Conservation (phyloP, 2,797 vertebrate species). For the Rhinatrema bivittatum region DNA sequence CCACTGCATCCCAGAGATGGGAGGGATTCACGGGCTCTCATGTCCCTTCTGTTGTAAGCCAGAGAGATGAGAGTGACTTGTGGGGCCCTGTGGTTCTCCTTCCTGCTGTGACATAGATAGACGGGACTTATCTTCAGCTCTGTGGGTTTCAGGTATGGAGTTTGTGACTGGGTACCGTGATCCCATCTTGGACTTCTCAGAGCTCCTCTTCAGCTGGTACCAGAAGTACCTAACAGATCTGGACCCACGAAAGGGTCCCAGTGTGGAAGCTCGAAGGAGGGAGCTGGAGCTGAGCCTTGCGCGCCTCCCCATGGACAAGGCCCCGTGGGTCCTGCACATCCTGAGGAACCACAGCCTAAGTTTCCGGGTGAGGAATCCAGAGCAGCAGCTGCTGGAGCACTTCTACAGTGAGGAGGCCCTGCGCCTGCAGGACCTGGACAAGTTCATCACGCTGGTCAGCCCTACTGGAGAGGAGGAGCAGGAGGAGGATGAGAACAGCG, state of each 20-base stretch:
- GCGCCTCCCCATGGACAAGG: conserved; percentile 32
- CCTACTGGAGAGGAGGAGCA: conserved; percentile 21
- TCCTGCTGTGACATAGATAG: not conserved
- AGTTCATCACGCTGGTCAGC: conserved; percentile 34
- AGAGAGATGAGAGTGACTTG: not conserved
- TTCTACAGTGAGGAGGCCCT: conserved; percentile 39
- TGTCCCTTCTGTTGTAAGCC: not conserved
- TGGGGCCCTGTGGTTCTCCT: not conserved
- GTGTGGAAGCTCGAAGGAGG: conserved; percentile 7
- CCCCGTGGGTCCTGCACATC: conserved; percentile 43
- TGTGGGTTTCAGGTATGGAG: conserved; percentile 39
- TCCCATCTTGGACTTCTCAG: conserved; percentile 42
- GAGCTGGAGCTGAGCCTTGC: conserved; percentile 30
- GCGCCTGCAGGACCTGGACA: conserved; percentile 31
- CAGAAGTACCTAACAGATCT: conserved; percentile 24
- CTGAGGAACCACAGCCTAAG: conserved; percentile 26
- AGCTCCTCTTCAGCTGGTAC: conserved; percentile 49
- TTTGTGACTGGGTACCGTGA: conserved; percentile 49
- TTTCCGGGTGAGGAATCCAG: not conserved
- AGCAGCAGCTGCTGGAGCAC: conserved; percentile 1
- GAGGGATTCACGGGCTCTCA: not conserved
- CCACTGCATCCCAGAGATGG: not conserved
- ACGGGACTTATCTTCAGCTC: too few relatives aligned
- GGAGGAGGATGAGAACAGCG: conserved; percentile 12
- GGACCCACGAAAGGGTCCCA: not conserved